phyloP scores from a whole-genome alignment of 35 echinoderm and acorn worm genomes.

The Ophioderma brevispina region DNA sequence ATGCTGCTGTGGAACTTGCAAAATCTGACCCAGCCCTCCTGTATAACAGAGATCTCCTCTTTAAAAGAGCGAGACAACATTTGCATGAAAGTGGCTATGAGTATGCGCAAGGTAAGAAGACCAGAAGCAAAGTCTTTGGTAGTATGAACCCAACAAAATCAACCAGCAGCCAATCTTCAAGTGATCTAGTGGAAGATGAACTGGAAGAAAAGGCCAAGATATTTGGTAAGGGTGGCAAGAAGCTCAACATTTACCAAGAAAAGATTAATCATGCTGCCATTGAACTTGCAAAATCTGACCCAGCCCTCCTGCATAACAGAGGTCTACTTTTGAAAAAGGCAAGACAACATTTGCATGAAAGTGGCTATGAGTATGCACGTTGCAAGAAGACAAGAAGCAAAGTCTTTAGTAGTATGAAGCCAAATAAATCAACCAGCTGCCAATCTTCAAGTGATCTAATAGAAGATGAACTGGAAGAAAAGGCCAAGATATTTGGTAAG shows the following conservation, averaged over 20 bases:
- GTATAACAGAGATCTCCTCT: conserved; percentile 2
- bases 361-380: conserved; percentile 25
- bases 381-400: conserved; percentile 35
- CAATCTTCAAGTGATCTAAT: no score
- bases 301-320: neutral
- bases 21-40: conserved; percentile 14
- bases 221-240: conserved; percentile 24
- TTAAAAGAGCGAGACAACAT: conserved; percentile 5
- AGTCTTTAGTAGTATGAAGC: neutral
- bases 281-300: neutral
- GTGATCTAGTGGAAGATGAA: no score
- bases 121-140: conserved; percentile 23
- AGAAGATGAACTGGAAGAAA: no score
- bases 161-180: no score
- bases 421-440: neutral
- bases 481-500: conserved; percentile 45
- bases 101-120: conserved; percentile 36
- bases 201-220: conserved; percentile 28
- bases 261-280: conserved; percentile 25
- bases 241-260: conserved; percentile 17
- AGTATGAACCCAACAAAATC: neutral
- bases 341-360: conserved; percentile 4
- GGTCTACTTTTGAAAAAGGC: conserved; percentile 22
- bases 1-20: neutral
- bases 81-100: conserved; percentile 5